Conservation (phyloP, 2,797 vertebrate genomes). For the Rhinatrema bivittatum region DNA sequence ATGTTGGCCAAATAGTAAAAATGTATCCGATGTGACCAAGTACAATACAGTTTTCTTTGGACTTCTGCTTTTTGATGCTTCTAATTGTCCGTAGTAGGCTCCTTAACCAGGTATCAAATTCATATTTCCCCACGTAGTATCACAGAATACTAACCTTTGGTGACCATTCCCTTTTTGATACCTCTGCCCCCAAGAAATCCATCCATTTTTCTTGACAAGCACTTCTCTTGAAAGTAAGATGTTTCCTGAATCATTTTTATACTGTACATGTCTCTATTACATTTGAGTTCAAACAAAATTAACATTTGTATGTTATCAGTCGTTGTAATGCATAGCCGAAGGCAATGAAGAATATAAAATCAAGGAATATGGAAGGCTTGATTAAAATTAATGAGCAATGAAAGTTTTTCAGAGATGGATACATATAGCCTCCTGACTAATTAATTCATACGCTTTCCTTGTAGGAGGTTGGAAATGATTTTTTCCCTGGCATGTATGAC, state of each 20-base stretch:
- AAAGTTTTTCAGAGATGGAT: conserved; percentile 42
- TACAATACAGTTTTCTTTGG: too few relatives aligned
- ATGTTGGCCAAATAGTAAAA: too few relatives aligned
- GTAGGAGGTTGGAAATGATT: conserved; percentile 37
- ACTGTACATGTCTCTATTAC: conserved; percentile 29
- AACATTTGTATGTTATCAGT: conserved; percentile 47
- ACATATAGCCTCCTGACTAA: conserved; percentile 28
- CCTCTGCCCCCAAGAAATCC: too few relatives aligned
- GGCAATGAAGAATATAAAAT: conserved; percentile 43
- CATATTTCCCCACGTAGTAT: too few relatives aligned
- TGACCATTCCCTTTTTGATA: too few relatives aligned
- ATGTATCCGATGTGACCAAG: too few relatives aligned
- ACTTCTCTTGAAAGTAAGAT: conserved; percentile 33
- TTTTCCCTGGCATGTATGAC: too few relatives aligned
- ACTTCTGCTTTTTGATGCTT: too few relatives aligned
- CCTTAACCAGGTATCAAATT: too few relatives aligned
- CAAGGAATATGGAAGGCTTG: conserved; percentile 40
- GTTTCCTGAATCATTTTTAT: conserved; percentile 42
- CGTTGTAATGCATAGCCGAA: conserved; percentile 33
- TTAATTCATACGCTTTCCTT: conserved; percentile 51
- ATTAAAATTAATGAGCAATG: conserved; percentile 48
- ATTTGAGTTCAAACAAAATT: conserved; percentile 49
- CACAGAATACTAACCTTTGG: too few relatives aligned
- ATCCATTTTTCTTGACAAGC: too few relatives aligned
- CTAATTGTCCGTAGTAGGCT: too few relatives aligned